These are phyloP conservation scores for Boloria selene DNA, from an alignment of 2,888 invertebrate genomes.

Conservation along the genomic window DNA sequence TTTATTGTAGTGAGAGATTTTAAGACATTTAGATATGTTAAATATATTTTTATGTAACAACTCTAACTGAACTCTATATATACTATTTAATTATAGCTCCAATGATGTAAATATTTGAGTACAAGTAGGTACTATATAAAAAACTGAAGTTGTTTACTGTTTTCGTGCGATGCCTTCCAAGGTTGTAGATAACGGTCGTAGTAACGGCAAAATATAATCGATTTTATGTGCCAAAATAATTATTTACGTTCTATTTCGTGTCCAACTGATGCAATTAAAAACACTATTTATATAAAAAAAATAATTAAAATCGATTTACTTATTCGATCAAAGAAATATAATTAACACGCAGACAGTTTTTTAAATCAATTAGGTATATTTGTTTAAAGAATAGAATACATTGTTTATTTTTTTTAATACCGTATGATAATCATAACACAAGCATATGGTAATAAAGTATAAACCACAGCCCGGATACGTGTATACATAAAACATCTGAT, in stretches of 20 bases:
- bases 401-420: conserved; percentile 8
- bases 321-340: neutral
- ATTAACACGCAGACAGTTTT: neutral
- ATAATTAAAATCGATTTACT: too few species aligned
- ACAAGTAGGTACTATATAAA: too few species aligned
- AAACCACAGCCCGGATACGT: conserved; percentile 34
- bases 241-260: neutral
- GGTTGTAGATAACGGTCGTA: conserved; percentile 20
- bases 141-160: neutral
- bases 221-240: conserved; percentile 4
- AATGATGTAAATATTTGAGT: neutral
- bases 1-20: conserved; percentile 8
- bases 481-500: conserved; percentile 39
- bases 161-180: conserved; percentile 21
- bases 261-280: neutral
- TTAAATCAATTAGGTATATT: neutral
- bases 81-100: too few species aligned
- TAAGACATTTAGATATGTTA: neutral
- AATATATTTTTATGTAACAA: too few species aligned
- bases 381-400: conserved; percentile 3
- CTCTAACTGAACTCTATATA: too few species aligned
- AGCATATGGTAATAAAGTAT: conserved; percentile 27
- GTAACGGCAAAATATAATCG: conserved; percentile 14
- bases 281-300: neutral
- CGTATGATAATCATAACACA: conserved; percentile 15